These are phyloP conservation scores for Macrosoma leucophasiata DNA, from an alignment of 2,888 invertebrate species.

Conservation along the genomic window DNA sequence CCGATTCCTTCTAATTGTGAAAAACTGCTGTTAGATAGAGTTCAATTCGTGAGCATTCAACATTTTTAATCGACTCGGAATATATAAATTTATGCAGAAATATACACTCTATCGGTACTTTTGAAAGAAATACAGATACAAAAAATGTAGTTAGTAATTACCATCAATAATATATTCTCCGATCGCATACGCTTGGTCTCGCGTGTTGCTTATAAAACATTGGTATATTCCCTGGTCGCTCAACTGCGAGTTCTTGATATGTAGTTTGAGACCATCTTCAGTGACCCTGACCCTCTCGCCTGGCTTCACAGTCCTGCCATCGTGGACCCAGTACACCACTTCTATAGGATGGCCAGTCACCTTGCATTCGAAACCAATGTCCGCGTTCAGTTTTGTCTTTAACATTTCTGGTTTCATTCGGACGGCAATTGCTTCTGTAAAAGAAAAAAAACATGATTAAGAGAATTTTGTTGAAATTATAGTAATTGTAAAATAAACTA, in stretches of 20 bases:
- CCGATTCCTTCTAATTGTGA: too few species aligned
- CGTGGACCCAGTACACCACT: constrained; percentile 86
- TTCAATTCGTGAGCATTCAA: too few species aligned
- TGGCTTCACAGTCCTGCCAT: constrained; percentile 79
- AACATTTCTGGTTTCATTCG: constrained; percentile 86
- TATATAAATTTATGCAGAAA: too few species aligned
- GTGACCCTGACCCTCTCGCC: constrained; percentile 76
- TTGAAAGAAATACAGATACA: too few species aligned
- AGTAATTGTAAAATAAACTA: not conserved
- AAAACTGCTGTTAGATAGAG: too few species aligned
- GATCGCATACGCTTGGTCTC: constrained; percentile 89
- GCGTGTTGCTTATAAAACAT: constrained; percentile 89
- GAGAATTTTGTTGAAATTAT: not conserved
- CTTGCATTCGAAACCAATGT: constrained; percentile 91
- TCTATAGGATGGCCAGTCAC: constrained; percentile 90
- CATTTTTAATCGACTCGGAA: too few species aligned
- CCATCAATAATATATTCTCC: constrained; percentile 88
- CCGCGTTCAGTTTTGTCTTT: constrained; percentile 89
- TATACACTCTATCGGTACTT: too few species aligned
- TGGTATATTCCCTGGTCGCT: constrained; percentile 95
- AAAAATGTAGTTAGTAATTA: constrained; percentile 63
- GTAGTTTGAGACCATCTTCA: constrained; percentile 65
- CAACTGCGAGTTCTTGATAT: constrained; percentile 81
- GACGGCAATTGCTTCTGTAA: constrained; percentile 84
- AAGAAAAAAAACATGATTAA: constrained; percentile 24